Percentiles rank a stretch among this genome's conserved stretches.
Evolutionary conservation across 2,888 invertebrate genomes (phyloP).

Genomic region (Beris morrisii): DNA sequence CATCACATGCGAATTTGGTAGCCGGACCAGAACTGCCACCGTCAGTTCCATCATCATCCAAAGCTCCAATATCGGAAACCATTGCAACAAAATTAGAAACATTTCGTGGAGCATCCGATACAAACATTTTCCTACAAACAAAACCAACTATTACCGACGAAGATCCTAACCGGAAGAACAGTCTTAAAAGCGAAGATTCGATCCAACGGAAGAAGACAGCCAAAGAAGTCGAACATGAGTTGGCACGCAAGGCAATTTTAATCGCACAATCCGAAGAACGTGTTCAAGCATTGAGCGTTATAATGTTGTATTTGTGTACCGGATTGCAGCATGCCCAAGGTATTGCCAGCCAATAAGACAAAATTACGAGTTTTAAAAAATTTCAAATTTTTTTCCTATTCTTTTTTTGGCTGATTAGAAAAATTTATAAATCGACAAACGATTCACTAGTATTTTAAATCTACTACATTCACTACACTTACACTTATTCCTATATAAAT

Average conservation of each 20-base stretch:
- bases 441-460: too few species aligned
- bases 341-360: slow-evolving; percentile 48
- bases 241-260: slow-evolving; percentile 52
- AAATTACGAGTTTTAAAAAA: not conserved
- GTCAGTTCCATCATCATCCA: slow-evolving; percentile 31
- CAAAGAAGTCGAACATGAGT: slow-evolving; percentile 37
- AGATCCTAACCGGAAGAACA: slow-evolving; percentile 7
- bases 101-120: slow-evolving; percentile 32
- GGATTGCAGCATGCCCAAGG: slow-evolving; percentile 71
- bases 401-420: too few species aligned
- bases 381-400: not conserved
- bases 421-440: too few species aligned
- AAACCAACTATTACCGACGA: slow-evolving; percentile 34
- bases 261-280: slow-evolving; percentile 76
- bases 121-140: slow-evolving; percentile 37
- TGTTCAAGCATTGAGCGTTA: slow-evolving; percentile 86
- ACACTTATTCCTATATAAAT: too few species aligned
- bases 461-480: too few species aligned
- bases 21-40: slow-evolving; percentile 51
- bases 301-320: slow-evolving; percentile 93
- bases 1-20: slow-evolving; percentile 58
- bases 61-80: slow-evolving; percentile 30
- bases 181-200: not conserved
- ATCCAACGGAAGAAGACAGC: slow-evolving; percentile 6
- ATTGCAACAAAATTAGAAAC: slow-evolving; percentile 28